Base-by-base conservation (phyloP, 2,113 vertebrate species). In the Calyptommatus sinebrachiatus region DNA sequence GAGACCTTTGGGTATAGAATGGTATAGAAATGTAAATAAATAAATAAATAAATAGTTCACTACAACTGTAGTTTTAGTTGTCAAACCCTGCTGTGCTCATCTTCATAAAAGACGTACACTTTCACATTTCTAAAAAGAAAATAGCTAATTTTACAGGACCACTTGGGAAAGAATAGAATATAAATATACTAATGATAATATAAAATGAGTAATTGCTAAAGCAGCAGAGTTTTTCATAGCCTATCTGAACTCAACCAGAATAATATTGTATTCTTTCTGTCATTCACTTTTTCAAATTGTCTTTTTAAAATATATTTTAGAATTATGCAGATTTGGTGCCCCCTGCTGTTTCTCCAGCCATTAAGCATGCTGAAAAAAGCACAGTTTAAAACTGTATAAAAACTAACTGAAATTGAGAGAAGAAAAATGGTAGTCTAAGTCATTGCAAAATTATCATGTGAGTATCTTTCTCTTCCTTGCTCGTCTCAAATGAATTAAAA, bases 251-350 rank as follows among this genome's bases (percentile, higher is more conserved):
- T 31, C 57, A 41, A 24, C 71, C 24, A 45, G 46, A 46, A 11
- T 8, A 29, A 57, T 57, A 14, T 6, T 20, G 24, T 21, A 8
- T 14, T 68, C 11, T 68, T 41, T 26, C 57, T 31, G 69, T 61
- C n/a, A 31, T 28, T 68, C 35, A 18, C 18, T 26, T 24, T 29
- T 0, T 45, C 0, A 5, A 76, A 76, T 21, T 24, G 45, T 18
- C 22, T n/a, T 57, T 29, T 65, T n/a, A 14, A 5, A 69, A 46
- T 46, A 45, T 45, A 75, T 82, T 86, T 62, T 3, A 46, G 65
- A 61, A 88, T 76, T 65, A 85, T 84, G 91, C 88, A 86, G 87
- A 90, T 92, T 87, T 95, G 93, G 92, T 81, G 93, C 94, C 95
- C 93, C 91, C 93, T 95, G 89, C 92, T 91, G 94, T 88, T 81